Evolutionary conservation across 2,888 invertebrate genomes (phyloP).

Genomic region (Drosophila kokeensis): DNA sequence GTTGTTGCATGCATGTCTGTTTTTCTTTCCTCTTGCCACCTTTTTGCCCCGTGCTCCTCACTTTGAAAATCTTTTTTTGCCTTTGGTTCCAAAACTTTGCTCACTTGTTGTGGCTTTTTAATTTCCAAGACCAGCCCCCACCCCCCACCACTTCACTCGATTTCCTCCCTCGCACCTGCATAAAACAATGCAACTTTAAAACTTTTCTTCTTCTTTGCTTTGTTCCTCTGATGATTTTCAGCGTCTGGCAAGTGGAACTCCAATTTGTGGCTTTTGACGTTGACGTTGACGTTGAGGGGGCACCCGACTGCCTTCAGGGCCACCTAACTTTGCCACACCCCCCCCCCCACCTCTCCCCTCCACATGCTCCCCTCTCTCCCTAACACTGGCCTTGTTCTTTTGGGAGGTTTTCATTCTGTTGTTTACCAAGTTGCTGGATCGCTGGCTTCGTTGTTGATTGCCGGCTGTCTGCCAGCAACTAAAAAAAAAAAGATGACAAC

Average conservation of each 20-base stretch:
- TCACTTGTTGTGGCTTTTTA: slow-evolving; percentile 61
- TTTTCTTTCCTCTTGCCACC: slow-evolving; percentile 20
- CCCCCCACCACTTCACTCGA: no score
- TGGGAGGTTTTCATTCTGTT: slow-evolving; percentile 47
- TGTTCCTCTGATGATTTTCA: slow-evolving; percentile 31
- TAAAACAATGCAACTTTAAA: slow-evolving; percentile 75
- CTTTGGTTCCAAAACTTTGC: slow-evolving; percentile 47
- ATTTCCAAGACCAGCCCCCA: slow-evolving; percentile 30
- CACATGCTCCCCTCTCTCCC: neutral
- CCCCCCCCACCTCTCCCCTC: neutral
- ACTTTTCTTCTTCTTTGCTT: slow-evolving; percentile 39
- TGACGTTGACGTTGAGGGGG: slow-evolving; percentile 31
- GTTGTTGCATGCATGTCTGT: slow-evolving; percentile 65
- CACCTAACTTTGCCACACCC: slow-evolving; percentile 31
- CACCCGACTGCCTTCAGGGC: slow-evolving; percentile 42
- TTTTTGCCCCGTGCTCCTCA: slow-evolving; percentile 8
- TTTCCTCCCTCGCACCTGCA: slow-evolving; percentile 27
- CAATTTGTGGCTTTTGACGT: slow-evolving; percentile 60
- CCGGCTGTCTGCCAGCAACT: slow-evolving; percentile 62
- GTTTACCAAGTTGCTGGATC: slow-evolving; percentile 73
- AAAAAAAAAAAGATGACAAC: slow-evolving; percentile 19
- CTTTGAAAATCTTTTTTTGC: slow-evolving; percentile 50
- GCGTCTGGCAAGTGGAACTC: slow-evolving; percentile 33
- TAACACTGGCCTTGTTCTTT: slow-evolving; percentile 11
- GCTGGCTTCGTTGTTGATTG: slow-evolving; percentile 76